These are phyloP conservation scores for Mesaphorura yosii DNA, from an alignment of 1,140 invertebrate genomes.

Conservation along the genomic window DNA sequence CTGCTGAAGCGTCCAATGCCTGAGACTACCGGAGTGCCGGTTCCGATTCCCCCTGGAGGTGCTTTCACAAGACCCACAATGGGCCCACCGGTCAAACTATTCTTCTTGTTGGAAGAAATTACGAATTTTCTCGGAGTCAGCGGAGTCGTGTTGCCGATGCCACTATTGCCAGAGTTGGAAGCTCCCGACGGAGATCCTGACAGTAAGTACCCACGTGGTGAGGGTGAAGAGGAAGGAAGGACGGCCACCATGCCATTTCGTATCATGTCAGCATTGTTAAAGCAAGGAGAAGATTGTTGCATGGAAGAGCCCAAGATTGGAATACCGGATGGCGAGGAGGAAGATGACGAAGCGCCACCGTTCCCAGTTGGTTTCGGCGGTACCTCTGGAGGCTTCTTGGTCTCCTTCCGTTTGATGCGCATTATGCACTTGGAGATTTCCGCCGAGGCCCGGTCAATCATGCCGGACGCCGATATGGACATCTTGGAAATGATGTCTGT, in stretches of 20 bases:
- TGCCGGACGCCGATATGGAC: constrained; percentile 23
- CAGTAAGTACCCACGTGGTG: too few species aligned
- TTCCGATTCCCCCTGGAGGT: too few species aligned
- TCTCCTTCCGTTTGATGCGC: constrained; percentile 28
- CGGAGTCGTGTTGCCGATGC: constrained; percentile 8
- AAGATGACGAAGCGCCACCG: background rate
- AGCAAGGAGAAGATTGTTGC: too few species aligned
- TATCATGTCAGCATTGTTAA: too few species aligned
- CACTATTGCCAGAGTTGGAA: too few species aligned
- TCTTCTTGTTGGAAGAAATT: constrained; percentile 10
- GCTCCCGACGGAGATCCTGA: too few species aligned
- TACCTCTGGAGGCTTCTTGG: constrained; percentile 27
- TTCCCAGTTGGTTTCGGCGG: constrained; percentile 17
- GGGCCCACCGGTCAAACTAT: background rate
- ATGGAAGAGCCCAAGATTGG: constrained; percentile 13
- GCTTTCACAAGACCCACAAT: too few species aligned
- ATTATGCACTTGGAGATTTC: constrained; percentile 31
- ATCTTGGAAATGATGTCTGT: too few species aligned
- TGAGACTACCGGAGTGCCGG: too few species aligned
- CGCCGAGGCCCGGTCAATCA: constrained; percentile 30
- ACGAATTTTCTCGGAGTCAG: constrained; percentile 21
- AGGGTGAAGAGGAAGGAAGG: too few species aligned
- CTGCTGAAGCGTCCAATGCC: too few species aligned
- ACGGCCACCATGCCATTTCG: too few species aligned
- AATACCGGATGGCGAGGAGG: background rate